Base-by-base conservation (phyloP, 2,797 vertebrate genomes). In the Hippopotamyrus pictus region DNA sequence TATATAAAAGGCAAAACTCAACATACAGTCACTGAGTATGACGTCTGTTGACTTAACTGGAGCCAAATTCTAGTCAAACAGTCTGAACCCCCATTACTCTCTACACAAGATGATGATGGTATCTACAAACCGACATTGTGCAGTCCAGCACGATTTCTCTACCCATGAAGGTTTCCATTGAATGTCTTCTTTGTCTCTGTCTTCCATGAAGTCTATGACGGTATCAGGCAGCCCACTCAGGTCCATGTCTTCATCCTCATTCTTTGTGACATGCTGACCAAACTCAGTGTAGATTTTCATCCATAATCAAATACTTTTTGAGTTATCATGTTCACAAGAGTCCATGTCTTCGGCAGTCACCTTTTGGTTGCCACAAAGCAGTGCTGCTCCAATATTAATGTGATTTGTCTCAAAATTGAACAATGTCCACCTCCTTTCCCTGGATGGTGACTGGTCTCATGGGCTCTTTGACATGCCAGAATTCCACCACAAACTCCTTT, bases 201-300 rank as follows among this genome's bases (percentile, higher is more conserved):
- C 98, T 85, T 99, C 99, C 91, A 98, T 98, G 0, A 98, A 99
- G 95, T 99, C 98, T 19, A 99, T 98, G 19, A 98, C 98, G 5
- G 98, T 99, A 95, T 99, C 41, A 41, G 41, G 41, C 93, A 99
- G 95, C 91, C 99, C 99, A 91, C 98, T 99, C 91, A 99, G 96
- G 96, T 99, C 99, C 98, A 99, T 99, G 95, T 99, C 99, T 88
- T 98, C 97, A 53, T 97, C 96, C 94, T 99, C 98, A 94, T 97
- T 98, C 95, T 99, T 98, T 88, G 98, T 98, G 94, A 98, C 98
- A 98, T 99, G n/a, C 57, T 91, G 90, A 88, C 51, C 51, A 53
- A 17, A 17, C 51, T 53, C 51, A 53, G 14, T 53, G 51, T 53
- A 53, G 14, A 53, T 17, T 17, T 17, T 53, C 51, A 53, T 53